A percentile compares a stretch with the other conserved stretches of the same genome.
Evolutionary conservation across 2,888 invertebrate genomes (phyloP).

Genomic region (Stenodema calcarata): DNA sequence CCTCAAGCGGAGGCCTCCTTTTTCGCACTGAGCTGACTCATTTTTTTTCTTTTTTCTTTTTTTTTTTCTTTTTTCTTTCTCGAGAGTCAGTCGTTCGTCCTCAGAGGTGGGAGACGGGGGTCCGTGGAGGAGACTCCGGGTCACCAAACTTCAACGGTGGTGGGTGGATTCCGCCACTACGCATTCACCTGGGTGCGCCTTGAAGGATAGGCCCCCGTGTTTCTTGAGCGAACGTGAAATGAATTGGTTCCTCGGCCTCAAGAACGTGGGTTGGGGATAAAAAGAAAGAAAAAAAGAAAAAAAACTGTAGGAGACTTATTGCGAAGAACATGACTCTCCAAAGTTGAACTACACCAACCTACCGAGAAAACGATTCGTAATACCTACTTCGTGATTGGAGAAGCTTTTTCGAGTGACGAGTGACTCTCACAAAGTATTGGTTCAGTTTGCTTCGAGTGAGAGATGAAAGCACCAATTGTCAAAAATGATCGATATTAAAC

Average conservation of each 20-base stretch:
- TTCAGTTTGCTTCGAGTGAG: too few relatives aligned
- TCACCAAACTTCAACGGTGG: constrained; percentile 4
- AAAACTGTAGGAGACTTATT: background rate
- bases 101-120: background rate
- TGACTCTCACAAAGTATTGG: too few relatives aligned
- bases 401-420: too few relatives aligned
- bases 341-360: background rate
- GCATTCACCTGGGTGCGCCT: background rate
- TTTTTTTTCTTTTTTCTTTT: too few relatives aligned
- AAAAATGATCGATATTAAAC: too few relatives aligned
- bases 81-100: too few relatives aligned
- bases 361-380: background rate
- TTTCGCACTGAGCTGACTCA: background rate
- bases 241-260: background rate
- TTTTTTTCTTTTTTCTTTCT: too few relatives aligned
- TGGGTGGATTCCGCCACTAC: background rate
- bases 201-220: background rate
- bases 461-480: too few relatives aligned
- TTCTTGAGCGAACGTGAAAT: background rate
- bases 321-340: background rate
- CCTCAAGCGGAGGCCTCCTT: background rate
- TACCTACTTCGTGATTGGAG: too few relatives aligned
- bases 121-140: background rate
- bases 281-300: background rate
- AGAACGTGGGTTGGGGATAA: background rate